Base-by-base conservation (phyloP, 2,888 invertebrate species). In the Drosophila differens region DNA sequence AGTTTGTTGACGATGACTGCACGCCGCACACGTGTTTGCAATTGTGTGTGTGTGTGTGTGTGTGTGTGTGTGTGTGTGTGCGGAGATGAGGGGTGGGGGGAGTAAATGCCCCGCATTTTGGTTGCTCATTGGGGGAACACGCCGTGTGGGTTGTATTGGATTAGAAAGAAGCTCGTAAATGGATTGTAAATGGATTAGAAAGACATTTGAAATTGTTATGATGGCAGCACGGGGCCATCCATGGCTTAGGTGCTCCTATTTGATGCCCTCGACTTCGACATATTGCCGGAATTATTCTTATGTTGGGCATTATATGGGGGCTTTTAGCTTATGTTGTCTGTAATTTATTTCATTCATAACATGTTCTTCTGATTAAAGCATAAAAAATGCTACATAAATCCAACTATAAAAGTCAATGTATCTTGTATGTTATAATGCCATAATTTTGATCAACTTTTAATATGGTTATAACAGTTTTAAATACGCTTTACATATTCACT, bases 11-110 rank as follows among this genome's bases (percentile, higher is more conserved):
- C 35, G 73, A n/a, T 22, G 73, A 69, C 74, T 72, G 74, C 84
- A 86, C 74, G 89, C 81, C 89, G 86, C 89, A 88, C 90, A 89
- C 91, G 87, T 90, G 87, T 89, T 83, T 64, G 70, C 90, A 89
- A 89, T 89, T 89, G 89, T 65, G 69, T 44, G 53, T 61, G 51
- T 7, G 33, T 3, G 22, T 41, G n/a, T n/a, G 41, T 41, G n/a
- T 14, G 35, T 16, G 35, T 16, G 35, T 35, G 0, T 41, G 10
- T 10, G 41, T 41, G n/a, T 35, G 35, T 35, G 35, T 2, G 35
- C 4, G 33, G 7, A 16, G 14, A 25, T 4, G 30, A 35, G 12
- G 30, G 51, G 44, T 28, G 25, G 28, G n/a, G 19, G 19, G 22
- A 22, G 12, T 3, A n/a, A 64, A 25, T 55, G 70, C 47, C 53